Evolutionary conservation across 53 echinoderm and acorn worm genomes (phyloP).

Genomic region (Luidia sarsii): DNA sequence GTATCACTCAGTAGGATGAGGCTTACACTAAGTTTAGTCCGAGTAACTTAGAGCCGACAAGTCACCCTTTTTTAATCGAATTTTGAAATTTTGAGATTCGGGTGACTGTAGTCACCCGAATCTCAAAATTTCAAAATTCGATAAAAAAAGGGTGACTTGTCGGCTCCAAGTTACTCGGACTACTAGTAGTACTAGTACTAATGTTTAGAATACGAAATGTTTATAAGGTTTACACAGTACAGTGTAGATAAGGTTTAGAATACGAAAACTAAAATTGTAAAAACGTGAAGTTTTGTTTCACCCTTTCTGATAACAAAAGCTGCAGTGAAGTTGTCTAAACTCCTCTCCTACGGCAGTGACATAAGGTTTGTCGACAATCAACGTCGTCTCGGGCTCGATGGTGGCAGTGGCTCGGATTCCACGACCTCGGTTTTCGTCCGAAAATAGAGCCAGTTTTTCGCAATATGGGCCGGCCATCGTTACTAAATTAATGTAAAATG

Average conservation of each 20-base stretch:
- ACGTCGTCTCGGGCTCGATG: slow-evolving; percentile 52
- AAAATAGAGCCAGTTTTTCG: slow-evolving; percentile 55
- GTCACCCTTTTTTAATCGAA: no score
- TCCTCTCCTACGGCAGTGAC: slow-evolving; percentile 48
- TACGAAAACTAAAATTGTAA: background rate
- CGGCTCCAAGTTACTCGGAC: no score
- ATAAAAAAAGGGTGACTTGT: no score
- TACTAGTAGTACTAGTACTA: no score
- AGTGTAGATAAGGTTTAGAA: background rate
- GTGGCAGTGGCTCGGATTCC: slow-evolving; percentile 50
- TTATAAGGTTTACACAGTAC: background rate
- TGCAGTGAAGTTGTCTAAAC: slow-evolving; percentile 36
- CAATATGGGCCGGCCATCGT: background rate
- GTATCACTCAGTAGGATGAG: no score
- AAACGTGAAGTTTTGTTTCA: background rate
- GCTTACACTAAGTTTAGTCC: no score
- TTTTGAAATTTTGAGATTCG: no score
- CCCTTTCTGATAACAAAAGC: slow-evolving; percentile 39
- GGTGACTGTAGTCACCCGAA: no score
- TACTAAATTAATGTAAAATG: no score
- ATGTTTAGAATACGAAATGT: background rate
- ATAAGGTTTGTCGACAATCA: slow-evolving; percentile 55
- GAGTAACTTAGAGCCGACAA: no score
- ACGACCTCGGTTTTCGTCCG: slow-evolving; percentile 47
- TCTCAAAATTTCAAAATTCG: no score